Percentiles rank a stretch among this genome's conserved stretches.
These are phyloP conservation scores for Ophioninae sp. DNA, from an alignment of 2,888 invertebrate genomes.

Conservation along the genomic window DNA sequence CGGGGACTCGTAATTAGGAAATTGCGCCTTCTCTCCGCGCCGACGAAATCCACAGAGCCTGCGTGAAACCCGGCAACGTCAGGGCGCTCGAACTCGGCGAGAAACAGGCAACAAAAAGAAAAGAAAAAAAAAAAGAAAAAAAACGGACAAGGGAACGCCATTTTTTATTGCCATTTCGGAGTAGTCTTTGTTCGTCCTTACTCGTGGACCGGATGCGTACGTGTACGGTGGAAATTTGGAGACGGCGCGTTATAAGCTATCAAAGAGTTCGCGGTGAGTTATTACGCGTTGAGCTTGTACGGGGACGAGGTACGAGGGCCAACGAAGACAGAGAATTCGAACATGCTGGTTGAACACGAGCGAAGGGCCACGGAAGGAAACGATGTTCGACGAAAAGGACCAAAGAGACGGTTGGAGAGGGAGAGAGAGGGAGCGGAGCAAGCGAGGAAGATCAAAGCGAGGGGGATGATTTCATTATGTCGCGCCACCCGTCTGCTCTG, in stretches of 20 bases:
- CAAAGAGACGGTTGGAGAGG: constrained; percentile 9
- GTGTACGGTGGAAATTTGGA: constrained; percentile 9
- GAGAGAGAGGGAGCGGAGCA: constrained; percentile 25
- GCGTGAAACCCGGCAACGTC: constrained; percentile 37
- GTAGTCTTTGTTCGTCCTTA: neutral
- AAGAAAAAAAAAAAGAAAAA: too few relatives aligned
- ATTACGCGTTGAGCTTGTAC: constrained; percentile 14
- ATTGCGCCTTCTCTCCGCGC: constrained; percentile 56
- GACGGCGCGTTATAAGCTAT: constrained; percentile 40
- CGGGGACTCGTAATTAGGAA: constrained; percentile 60
- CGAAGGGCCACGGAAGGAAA: constrained; percentile 22
- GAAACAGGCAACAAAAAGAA: constrained; percentile 8
- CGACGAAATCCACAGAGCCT: constrained; percentile 52
- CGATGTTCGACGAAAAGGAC: constrained; percentile 16
- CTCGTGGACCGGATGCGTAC: neutral
- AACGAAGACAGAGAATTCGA: constrained; percentile 41
- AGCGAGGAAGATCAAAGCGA: constrained; percentile 79
- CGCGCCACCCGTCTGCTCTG: constrained; percentile 78
- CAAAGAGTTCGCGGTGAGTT: constrained; percentile 42
- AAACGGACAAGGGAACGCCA: constrained; percentile 23
- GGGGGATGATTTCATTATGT: constrained; percentile 80
- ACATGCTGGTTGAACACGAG: constrained; percentile 45
- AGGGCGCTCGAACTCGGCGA: constrained; percentile 4
- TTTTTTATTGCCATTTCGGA: neutral
- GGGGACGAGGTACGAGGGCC: neutral